Base-by-base conservation (phyloP, 2,888 invertebrate genomes). In the Acleris literana region DNA sequence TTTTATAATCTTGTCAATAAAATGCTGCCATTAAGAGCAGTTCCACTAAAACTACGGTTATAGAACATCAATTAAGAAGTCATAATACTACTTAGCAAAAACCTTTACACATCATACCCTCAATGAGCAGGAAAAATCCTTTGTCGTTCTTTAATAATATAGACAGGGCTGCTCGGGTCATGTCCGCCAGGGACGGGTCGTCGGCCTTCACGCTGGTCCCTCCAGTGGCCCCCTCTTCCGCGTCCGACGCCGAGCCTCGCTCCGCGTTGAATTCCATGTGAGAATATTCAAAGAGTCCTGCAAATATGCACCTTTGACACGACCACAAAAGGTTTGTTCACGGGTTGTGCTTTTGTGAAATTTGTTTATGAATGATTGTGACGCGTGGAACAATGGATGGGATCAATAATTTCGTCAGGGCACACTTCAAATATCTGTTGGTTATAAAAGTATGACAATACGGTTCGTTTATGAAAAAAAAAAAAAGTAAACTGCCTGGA, bases 181-280 rank as follows among this genome's bases (percentile, higher is more conserved):
- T 96, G 79, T 96, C 96, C 1, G 95, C 94, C 22, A 96, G 85
- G 0, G 96, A 96, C 0, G 96, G 96, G 79, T 96, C 96, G 57
- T 96, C 95, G 2, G 94, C 87, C 71, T 88, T 90, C 2, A 83
- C 94, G 20, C 94, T 92, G 4, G 94, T 93, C 74, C 95, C 94
- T 33, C 95, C 90, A 74, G 95, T 94, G 39, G 94, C 93, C 65
- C 86, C 90, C 33, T 90, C 90, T 71, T 90, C 89, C n/a, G 94
- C 80, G 57, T 90, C 90, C 48, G 78, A 93, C 22, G 93, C 93
- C 46, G 94, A 94, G 74, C 95, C 95, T 33, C 96, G 90, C 80
- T 96, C 96, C 29, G 95, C 95, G 73, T 96, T 96, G 80, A 96
- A 96, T 78, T 96, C 95, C 95, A 96, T 95, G 82, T 96, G 96